Evolutionary conservation across 2,113 vertebrate species (phyloP).

Genomic region (Heloderma charlesbogerti): DNA sequence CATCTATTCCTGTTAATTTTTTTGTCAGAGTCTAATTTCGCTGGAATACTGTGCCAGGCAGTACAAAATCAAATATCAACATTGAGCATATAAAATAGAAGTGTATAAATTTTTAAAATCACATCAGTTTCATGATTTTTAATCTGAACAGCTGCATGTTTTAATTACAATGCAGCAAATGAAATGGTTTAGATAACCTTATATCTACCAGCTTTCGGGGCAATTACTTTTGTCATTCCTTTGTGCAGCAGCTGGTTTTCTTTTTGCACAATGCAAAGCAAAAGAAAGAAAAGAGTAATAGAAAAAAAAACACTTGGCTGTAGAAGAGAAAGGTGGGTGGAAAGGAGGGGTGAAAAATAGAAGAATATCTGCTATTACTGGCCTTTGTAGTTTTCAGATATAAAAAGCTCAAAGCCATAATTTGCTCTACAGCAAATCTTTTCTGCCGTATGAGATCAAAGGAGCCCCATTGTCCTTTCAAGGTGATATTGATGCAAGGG

Average conservation of each 20-base stretch:
- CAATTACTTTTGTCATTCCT: conserved; percentile 26
- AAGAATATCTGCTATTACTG: background rate
- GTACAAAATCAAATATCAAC: conserved; percentile 32
- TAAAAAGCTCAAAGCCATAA: background rate
- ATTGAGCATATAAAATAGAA: conserved; percentile 32
- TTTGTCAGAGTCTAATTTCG: conserved; percentile 14
- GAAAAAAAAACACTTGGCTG: background rate
- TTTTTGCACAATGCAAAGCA: conserved; percentile 26
- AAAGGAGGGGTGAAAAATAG: conserved; percentile 11
- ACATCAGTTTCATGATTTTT: background rate
- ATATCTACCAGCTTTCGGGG: conserved; percentile 6
- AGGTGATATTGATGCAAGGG: background rate
- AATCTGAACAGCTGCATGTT: conserved; percentile 35
- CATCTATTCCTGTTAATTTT: conserved; percentile 31
- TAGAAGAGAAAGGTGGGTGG: background rate
- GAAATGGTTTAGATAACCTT: conserved; percentile 40
- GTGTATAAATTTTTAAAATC: conserved; percentile 28
- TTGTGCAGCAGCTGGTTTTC: conserved; percentile 11
- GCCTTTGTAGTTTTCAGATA: background rate
- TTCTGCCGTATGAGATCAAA: conserved; percentile 10
- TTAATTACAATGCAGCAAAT: conserved; percentile 30
- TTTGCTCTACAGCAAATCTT: conserved; percentile 6
- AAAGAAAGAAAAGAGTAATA: conserved; percentile 20
- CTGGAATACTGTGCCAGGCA: conserved; percentile 49
- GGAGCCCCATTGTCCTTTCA: background rate